Conservation (phyloP, 2,113 vertebrate species). For the Pardalotus punctatus region DNA sequence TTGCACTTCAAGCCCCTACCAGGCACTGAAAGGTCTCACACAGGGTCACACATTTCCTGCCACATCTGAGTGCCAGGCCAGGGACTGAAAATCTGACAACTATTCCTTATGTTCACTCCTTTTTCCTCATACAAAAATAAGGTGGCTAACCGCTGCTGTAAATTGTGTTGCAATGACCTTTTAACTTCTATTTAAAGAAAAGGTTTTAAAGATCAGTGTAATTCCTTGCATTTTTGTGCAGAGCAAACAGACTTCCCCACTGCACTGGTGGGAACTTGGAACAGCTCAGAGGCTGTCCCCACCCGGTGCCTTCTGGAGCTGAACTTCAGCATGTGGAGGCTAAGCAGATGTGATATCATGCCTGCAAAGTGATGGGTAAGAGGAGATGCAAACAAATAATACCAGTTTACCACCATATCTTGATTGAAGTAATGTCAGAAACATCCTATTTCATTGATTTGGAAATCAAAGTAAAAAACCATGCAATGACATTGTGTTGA, state of each 20-base stretch:
- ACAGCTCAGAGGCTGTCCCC: background rate
- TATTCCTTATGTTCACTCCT: background rate
- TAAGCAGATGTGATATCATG: fast-evolving
- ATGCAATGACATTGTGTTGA: background rate
- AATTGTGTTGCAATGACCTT: background rate
- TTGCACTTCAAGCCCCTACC: background rate
- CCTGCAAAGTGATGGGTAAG: background rate
- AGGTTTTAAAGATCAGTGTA: background rate
- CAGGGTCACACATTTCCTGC: background rate
- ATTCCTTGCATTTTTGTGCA: background rate
- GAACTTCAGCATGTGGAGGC: background rate
- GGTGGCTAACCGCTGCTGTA: background rate
- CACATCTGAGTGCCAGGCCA: background rate
- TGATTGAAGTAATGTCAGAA: background rate
- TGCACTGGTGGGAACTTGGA: background rate
- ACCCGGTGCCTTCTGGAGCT: background rate
- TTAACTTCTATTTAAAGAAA: background rate
- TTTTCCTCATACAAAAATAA: background rate
- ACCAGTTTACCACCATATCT: background rate
- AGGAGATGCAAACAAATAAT: background rate
- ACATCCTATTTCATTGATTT: background rate
- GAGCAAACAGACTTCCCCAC: background rate
- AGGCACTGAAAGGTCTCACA: background rate
- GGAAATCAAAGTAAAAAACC: background rate
- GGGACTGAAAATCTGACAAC: background rate